Evolutionary conservation across 2,797 vertebrate genomes (phyloP).

Genomic region (Enteromius anoplus): DNA sequence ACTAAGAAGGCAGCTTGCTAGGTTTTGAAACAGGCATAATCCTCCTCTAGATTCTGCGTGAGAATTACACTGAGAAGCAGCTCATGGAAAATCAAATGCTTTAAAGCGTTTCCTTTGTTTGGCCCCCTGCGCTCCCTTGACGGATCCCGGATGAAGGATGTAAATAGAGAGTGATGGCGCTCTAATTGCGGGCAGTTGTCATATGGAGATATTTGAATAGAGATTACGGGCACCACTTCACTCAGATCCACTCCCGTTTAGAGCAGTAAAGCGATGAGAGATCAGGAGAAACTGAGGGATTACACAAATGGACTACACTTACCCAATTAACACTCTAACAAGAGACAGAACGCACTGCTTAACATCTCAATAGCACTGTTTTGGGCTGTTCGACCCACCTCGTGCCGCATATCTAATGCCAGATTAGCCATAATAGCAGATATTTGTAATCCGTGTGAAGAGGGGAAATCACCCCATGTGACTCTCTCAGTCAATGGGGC

Average conservation of each 20-base stretch:
- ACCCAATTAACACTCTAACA: slow-evolving; percentile 77
- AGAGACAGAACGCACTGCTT: slow-evolving; percentile 74
- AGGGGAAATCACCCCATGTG: slow-evolving; percentile 38
- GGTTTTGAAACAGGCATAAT: slow-evolving; percentile 68
- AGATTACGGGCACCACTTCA: slow-evolving; percentile 81
- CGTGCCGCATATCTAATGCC: slow-evolving; percentile 69
- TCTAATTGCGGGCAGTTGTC: slow-evolving; percentile 83
- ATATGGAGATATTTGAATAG: slow-evolving; percentile 87
- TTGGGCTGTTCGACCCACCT: slow-evolving; percentile 54
- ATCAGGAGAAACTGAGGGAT: slow-evolving; percentile 73
- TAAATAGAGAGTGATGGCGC: slow-evolving; percentile 80
- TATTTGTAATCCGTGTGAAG: slow-evolving; percentile 59
- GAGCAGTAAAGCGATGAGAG: slow-evolving; percentile 64
- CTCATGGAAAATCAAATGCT: slow-evolving; percentile 70
- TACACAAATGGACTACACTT: slow-evolving; percentile 82
- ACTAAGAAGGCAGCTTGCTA: neutral
- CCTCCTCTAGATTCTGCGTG: slow-evolving; percentile 85
- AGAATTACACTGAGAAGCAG: slow-evolving; percentile 82
- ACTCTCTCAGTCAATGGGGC: slow-evolving; percentile 33
- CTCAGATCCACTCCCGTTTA: slow-evolving; percentile 77
- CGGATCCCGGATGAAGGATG: slow-evolving; percentile 65
- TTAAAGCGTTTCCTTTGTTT: slow-evolving; percentile 87
- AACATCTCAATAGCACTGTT: slow-evolving; percentile 75
- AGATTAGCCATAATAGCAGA: slow-evolving; percentile 72
- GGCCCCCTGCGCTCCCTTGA: slow-evolving; percentile 74